Evolutionary conservation across 1,140 invertebrate species (phyloP).

Genomic region (Brachionus rubens): DNA sequence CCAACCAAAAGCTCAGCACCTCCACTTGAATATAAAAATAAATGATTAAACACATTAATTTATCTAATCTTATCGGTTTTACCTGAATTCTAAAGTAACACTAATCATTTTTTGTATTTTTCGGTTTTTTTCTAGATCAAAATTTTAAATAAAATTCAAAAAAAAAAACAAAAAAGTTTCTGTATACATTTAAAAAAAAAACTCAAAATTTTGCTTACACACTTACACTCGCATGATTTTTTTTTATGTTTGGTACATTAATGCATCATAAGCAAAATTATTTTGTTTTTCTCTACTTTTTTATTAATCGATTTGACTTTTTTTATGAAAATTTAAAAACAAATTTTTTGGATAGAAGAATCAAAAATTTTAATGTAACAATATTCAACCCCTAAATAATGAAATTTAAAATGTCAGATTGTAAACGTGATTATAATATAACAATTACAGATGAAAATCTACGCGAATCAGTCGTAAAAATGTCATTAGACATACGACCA

Average conservation of each 20-base stretch:
- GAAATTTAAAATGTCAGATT: conserved; percentile 41
- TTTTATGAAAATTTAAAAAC: no score
- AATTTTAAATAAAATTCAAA: background rate
- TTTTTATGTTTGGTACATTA: no score
- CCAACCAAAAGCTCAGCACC: conserved; percentile 81
- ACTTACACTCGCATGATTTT: no score
- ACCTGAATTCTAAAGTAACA: conserved; percentile 20
- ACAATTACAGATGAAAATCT: background rate
- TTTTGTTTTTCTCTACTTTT: no score
- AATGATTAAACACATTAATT: background rate
- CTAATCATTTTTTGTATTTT: background rate
- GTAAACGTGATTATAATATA: conserved; percentile 19
- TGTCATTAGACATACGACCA: background rate
- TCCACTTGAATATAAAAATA: conserved; percentile 65
- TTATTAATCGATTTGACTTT: no score
- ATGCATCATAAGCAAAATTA: no score
- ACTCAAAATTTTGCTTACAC: no score
- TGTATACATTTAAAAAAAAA: no score
- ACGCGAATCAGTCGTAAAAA: background rate
- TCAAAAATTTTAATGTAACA: no score
- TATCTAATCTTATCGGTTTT: conserved; percentile 7
- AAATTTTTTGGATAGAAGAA: no score
- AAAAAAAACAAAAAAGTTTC: background rate
- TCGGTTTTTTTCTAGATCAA: background rate
- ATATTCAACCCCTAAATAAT: no score